Evolutionary conservation across 2,888 invertebrate species (phyloP).

Genomic region (Ennomos quercinarius): DNA sequence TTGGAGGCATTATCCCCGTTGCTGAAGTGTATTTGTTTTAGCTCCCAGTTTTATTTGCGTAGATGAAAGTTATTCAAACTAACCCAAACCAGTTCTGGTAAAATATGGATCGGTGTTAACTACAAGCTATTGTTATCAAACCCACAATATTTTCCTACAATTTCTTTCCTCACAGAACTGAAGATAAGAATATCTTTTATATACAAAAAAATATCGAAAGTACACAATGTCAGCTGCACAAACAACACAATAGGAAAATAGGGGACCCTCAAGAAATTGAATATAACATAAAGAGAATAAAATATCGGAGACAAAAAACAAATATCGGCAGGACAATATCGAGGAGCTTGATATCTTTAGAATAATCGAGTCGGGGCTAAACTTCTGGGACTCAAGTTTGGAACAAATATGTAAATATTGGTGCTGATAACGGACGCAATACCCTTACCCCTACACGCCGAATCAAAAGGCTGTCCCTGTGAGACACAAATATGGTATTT

Average conservation of each 20-base stretch:
- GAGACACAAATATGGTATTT: constrained; percentile 1
- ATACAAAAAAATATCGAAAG: constrained; percentile 31
- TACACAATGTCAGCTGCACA: constrained; percentile 42
- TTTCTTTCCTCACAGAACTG: constrained; percentile 18
- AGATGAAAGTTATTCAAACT: neutral
- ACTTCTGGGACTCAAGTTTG: constrained; percentile 37
- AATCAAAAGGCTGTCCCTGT: constrained; percentile 2
- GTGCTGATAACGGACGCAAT: constrained; percentile 53
- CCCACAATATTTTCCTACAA: constrained; percentile 18
- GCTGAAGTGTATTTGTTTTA: constrained; percentile 2
- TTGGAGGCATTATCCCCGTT: constrained; percentile 8
- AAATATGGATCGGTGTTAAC: constrained; percentile 4
- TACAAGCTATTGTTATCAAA: constrained; percentile 17
- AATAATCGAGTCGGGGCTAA: constrained; percentile 65
- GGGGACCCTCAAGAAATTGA: constrained; percentile 49
- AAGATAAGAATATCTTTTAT: constrained; percentile 24
- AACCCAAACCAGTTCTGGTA: neutral
- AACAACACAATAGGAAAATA: constrained; percentile 41
- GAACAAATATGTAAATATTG: constrained; percentile 63
- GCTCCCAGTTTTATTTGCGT: neutral
- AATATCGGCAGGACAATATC: constrained; percentile 62
- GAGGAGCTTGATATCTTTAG: constrained; percentile 54
- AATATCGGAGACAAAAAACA: constrained; percentile 59
- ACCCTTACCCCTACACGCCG: constrained; percentile 6
- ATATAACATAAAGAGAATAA: constrained; percentile 60